Base-by-base conservation (phyloP, 2,797 vertebrate genomes). In the Spatula versicolor region DNA sequence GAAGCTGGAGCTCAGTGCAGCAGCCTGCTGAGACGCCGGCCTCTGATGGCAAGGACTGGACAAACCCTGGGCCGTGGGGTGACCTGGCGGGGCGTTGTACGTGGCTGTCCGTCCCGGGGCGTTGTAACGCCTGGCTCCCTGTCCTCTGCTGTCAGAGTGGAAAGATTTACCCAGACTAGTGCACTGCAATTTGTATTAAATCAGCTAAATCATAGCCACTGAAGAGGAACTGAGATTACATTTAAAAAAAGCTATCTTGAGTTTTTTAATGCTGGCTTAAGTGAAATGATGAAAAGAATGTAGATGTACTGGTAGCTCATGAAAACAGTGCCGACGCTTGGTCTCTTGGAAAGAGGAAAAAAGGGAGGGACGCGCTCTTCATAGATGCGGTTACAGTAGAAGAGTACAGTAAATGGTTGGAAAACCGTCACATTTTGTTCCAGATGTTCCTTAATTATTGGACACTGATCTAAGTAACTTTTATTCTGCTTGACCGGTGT, bases 251-350 rank as follows among this genome's bases (percentile, higher is more conserved):
- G 13, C 46, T 80, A 6, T 90, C 95, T 50, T 95, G 96, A 43
- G 74, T 45, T 77, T 80, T n/a, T 41, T 39, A 87, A 83, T 55
- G 68, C 37, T 66, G 87, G 39, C 63, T 95, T 14, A 26, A 96
- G 83, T 91, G 87, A 95, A 96, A 90, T 64, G n/a, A n/a, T 93
- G 75, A 75, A 93, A 92, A 48, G 72, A 45, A 84, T 90, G 94
- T 93, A 92, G 89, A 71, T 83, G 37, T 89, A 37, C 73, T 54
- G 75, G 86, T 94, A 72, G 59, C 73, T 93, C 67, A 75, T 37
- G 73, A 76, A 95, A 93, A 96, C 96, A 88, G 83, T 89, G 79
- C 85, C 85, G 94, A 94, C 67, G 31, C 67, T 93, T 37, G 66
- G 73, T 81, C 59, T 90, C 35, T 91, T 88, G 25, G 18, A 37